Evolutionary conservation across 35 echinoderm and acorn worm species (phyloP).

Genomic region (Ophiothrix spiculata): DNA sequence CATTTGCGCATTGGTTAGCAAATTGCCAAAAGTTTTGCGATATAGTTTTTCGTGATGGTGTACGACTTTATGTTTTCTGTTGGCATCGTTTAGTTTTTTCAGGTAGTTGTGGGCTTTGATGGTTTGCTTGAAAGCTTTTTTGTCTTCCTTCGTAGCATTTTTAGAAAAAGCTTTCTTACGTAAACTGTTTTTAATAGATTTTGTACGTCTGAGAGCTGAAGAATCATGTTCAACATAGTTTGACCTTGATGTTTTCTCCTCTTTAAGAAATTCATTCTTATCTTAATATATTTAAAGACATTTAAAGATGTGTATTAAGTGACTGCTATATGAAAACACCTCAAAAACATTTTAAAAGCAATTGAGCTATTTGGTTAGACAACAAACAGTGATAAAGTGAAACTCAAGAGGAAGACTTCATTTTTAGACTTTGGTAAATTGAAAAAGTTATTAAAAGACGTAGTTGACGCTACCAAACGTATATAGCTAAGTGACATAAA

Average conservation of each 20-base stretch:
- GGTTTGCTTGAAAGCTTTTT: slow-evolving; percentile 16
- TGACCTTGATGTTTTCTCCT: neutral
- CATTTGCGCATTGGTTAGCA: slow-evolving; percentile 2
- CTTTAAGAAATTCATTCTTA: neutral
- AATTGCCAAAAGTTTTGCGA: slow-evolving; percentile 43
- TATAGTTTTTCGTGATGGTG: slow-evolving; percentile 14
- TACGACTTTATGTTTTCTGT: slow-evolving; percentile 8
- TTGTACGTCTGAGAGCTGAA: neutral
- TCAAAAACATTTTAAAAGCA: too few species aligned
- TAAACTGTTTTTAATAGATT: neutral
- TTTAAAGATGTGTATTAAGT: too few species aligned
- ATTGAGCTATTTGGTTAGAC: too few species aligned
- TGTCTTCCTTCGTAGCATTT: slow-evolving; percentile 18
- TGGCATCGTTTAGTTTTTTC: slow-evolving; percentile 18
- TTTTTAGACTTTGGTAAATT: too few species aligned
- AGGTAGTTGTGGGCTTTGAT: slow-evolving; percentile 36
- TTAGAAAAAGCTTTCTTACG: slow-evolving; percentile 9
- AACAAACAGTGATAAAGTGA: too few species aligned
- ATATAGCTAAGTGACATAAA: too few species aligned
- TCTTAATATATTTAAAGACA: too few species aligned
- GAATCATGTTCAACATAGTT: neutral
- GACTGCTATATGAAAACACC: too few species aligned
- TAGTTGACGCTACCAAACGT: too few species aligned
- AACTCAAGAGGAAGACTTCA: too few species aligned
- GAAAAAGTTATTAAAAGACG: too few species aligned